Base-by-base conservation (phyloP, 2,888 invertebrate genomes). In the Cabera pusaria region DNA sequence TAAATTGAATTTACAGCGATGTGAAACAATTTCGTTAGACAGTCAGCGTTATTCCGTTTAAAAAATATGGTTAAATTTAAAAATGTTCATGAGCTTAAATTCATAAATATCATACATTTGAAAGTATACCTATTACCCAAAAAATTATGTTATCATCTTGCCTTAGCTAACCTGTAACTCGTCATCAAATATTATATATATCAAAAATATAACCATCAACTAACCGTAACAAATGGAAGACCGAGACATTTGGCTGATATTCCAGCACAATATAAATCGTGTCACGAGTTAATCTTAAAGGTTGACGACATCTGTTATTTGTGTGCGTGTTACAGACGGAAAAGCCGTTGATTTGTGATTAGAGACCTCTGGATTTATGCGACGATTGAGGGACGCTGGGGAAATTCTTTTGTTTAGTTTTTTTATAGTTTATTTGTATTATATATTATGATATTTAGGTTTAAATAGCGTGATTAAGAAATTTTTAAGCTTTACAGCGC, bases 291-390 rank as follows among this genome's bases (percentile, higher is more conserved):
- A 47, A 41, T 45, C 44, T 49, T 14, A 52, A 57, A 56, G 49
- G 72, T 72, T 72, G 59, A 19, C 49, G 38, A 58, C 60, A 43
- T 47, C 69, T 59, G 48, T 24, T 44, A 51, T 51, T 44, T 28
- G 52, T 50, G 60, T 68, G 71, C 70, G 71, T 70, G 71, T 51
- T 54, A 37, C 43, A 55, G 52, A 66, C 61, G 59, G 66, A 68
- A 68, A 67, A 69, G 59, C 62, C 48, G 44, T 61, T 72, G 72
- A 74, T 76, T 76, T 76, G 76, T 71, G 73, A 72, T 69, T 61
- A 60, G 55, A 56, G 55, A 44, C 43, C 48, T 27, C 36, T 49
- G 51, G 58, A 66, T 69, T 68, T 71, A 68, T 67, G 56, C 47
- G 29, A 37, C 58, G 56, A 66, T 56, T 59, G 54, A 55, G 54